Evolutionary conservation across 2,113 vertebrate species (phyloP), one percentile per base, ranked within the genome.

Genomic region (Microtus pennsylvanicus): DNA sequence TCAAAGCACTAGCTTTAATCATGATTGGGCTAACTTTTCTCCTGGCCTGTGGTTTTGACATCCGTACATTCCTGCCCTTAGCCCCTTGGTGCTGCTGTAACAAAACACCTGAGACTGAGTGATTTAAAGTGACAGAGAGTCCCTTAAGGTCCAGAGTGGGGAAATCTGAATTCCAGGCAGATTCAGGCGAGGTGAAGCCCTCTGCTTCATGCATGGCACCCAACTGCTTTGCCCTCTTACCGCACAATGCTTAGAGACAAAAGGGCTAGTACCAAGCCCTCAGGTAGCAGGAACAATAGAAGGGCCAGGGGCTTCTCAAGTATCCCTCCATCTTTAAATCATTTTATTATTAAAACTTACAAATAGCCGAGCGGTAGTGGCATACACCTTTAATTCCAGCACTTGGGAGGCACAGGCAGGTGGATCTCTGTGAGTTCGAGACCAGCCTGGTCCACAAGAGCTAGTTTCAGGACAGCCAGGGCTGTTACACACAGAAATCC

Each of bases 1-100:
- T 47, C 93, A 95, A 92, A 96, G 91, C 91, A 93, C 93, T 87
- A 95, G 82, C 87, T 94, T 91, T 96, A 77, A 63, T 77, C 87
- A 96, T 87, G 92, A 93, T 75, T 78, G 77, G 93, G 77, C 74
- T 96, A 93, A 96, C 95, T 96, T 78, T 90, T 97, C 85, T 96
- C 50, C 42, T 80, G 80, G 70, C n/a, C 80, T 70, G 55, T 92
- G 70, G 22, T 92, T 96, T 80, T 87, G 85, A 55, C n/a, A 76
- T 61, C 69, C 9, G 28, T 33, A 61, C n/a, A 58, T 16, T 35
- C 13, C 58, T 61, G 10, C 5, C 69, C 19, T 69, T n/a, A 38
- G 47, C 45, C 7, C 13, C 22, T 52, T 83, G 50, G 3, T 33
- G n/a, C 24, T 16, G 5, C 61, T 45, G 1, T 30, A 94, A 28